A percentile compares a stretch with the other conserved stretches of the same genome.
Conservation (phyloP, 2,113 vertebrate genomes). For the western clawed frog (Xenopus tropicalis) region DNA sequence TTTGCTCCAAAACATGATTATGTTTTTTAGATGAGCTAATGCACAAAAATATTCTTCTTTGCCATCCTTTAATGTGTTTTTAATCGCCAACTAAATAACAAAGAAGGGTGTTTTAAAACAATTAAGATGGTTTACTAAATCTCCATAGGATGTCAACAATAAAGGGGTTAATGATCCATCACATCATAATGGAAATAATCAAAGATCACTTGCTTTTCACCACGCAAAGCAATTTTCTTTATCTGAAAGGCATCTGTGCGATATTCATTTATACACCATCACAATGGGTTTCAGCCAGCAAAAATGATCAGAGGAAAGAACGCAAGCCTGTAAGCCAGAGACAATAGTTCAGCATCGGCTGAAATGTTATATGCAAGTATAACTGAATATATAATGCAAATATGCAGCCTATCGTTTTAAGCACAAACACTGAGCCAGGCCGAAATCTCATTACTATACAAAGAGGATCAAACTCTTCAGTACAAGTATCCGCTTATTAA, state of each 20-base stretch:
- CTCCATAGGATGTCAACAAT: slow-evolving; percentile 77
- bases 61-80: slow-evolving; percentile 77
- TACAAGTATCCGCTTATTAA: no score
- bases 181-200: slow-evolving; percentile 68
- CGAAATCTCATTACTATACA: not conserved
- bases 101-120: slow-evolving; percentile 80
- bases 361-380: slow-evolving; percentile 27
- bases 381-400: slow-evolving; percentile 19
- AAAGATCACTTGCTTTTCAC: slow-evolving; percentile 62
- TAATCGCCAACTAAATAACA: slow-evolving; percentile 78
- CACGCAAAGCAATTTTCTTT: slow-evolving; percentile 59
- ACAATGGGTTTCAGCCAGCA: slow-evolving; percentile 35
- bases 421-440: not conserved
- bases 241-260: slow-evolving; percentile 63
- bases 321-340: not conserved
- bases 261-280: slow-evolving; percentile 59
- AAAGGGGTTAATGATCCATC: slow-evolving; percentile 80
- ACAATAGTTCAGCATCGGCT: slow-evolving; percentile 3
- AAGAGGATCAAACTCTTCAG: no score
- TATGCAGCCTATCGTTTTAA: not conserved
- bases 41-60: slow-evolving; percentile 72
- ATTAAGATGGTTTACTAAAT: slow-evolving; percentile 77
- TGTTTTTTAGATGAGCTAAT: slow-evolving; percentile 66
- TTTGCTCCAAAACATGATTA: slow-evolving; percentile 75
- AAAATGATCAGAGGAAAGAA: slow-evolving; percentile 29